These are phyloP conservation scores for Penaeus vannamei DNA, from an alignment of 1,140 invertebrate genomes.

Conservation along the genomic window DNA sequence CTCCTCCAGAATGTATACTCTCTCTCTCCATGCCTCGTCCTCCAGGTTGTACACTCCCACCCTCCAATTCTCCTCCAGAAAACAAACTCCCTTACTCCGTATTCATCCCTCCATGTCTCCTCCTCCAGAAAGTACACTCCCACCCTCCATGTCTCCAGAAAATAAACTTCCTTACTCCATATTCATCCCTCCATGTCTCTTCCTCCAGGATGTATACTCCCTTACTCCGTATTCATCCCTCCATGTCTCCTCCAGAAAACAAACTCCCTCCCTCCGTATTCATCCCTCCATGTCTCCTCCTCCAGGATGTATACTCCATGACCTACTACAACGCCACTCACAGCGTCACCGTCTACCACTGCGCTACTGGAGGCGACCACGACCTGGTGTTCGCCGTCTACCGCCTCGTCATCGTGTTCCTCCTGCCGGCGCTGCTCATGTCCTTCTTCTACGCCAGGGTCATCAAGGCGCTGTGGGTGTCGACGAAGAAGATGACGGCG, in stretches of 20 bases:
- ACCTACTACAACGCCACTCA: slow-evolving; percentile 58
- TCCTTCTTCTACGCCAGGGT: slow-evolving; percentile 75
- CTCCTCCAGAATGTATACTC: slow-evolving; percentile 53
- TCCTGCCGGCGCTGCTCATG: slow-evolving; percentile 74
- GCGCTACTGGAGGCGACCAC: slow-evolving; percentile 43
- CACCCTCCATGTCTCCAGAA: too few species aligned
- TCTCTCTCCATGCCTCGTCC: too few species aligned
- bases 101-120: background rate
- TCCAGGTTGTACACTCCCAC: too few species aligned
- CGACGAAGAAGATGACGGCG: slow-evolving; percentile 73
- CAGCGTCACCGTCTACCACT: slow-evolving; percentile 61
- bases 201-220: too few species aligned
- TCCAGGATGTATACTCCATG: slow-evolving; percentile 54
- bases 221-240: slow-evolving; percentile 70
- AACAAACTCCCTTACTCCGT: too few species aligned
- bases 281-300: background rate
- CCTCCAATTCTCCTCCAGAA: too few species aligned
- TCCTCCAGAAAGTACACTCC: slow-evolving; percentile 53
- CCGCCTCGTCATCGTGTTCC: slow-evolving; percentile 73
- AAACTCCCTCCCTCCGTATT: too few species aligned
- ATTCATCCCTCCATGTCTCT: too few species aligned
- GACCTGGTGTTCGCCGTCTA: slow-evolving; percentile 72
- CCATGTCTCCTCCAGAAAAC: slow-evolving; percentile 67
- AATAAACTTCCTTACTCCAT: too few species aligned
- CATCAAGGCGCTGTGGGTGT: slow-evolving; percentile 75